A percentile compares a stretch with the other conserved stretches of the same genome.
Evolutionary conservation across 2,888 invertebrate genomes (phyloP).

Genomic region (Meandrusa payeni): DNA sequence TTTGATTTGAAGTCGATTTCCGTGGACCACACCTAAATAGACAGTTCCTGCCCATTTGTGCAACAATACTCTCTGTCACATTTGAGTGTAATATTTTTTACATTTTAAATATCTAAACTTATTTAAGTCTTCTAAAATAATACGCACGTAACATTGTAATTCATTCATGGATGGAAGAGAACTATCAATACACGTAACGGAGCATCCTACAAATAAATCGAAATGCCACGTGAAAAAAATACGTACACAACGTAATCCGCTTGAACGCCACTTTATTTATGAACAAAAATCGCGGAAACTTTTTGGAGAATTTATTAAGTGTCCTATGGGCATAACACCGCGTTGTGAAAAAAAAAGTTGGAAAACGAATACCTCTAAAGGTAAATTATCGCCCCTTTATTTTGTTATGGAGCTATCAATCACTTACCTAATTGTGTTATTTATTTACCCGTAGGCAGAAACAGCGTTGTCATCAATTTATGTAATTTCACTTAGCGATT

Average conservation of each 20-base stretch:
- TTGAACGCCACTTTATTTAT: slow-evolving; percentile 21
- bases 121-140: slow-evolving; percentile 3
- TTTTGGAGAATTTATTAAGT: slow-evolving; percentile 23
- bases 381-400: slow-evolving; percentile 33
- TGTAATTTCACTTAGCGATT: slow-evolving; percentile 58
- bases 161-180: slow-evolving; percentile 16
- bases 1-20: too few relatives aligned
- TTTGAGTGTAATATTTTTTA: too few relatives aligned
- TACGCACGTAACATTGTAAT: slow-evolving; percentile 2
- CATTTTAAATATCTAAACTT: too few relatives aligned
- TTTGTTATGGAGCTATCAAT: slow-evolving; percentile 53
- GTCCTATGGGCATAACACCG: slow-evolving; percentile 18
- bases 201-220: slow-evolving; percentile 20
- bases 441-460: slow-evolving; percentile 62
- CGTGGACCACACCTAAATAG: too few relatives aligned
- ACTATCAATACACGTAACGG: slow-evolving; percentile 17
- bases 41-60: too few relatives aligned
- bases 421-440: slow-evolving; percentile 69
- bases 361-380: slow-evolving; percentile 20
- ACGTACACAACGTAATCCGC: slow-evolving; percentile 17
- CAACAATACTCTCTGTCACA: too few relatives aligned
- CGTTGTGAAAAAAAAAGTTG: slow-evolving; percentile 12
- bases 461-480: slow-evolving; percentile 63
- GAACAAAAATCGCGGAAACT: slow-evolving; percentile 23
- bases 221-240: slow-evolving; percentile 20